A percentile compares a stretch with the other conserved stretches of the same genome.
Evolutionary conservation across 1,140 invertebrate genomes (phyloP).

Genomic region (Heliconius eleuchia): DNA sequence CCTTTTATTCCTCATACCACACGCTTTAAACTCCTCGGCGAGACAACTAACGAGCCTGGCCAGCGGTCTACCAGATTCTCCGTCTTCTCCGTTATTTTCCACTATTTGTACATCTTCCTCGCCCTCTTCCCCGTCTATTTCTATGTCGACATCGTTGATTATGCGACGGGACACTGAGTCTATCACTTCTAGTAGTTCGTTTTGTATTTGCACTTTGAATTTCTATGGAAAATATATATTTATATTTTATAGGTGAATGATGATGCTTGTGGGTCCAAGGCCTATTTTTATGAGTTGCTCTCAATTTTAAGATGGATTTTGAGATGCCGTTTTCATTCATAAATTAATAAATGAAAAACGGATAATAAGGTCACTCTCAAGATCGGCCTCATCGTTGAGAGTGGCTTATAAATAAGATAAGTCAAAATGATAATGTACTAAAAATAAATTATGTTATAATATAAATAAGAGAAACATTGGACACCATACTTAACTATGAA

Average conservation of each 20-base stretch:
- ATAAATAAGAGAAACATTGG: too few species aligned
- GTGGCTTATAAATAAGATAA: too few species aligned
- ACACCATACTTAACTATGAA: too few species aligned
- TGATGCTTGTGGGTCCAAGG: too few species aligned
- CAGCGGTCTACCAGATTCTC: slow-evolving; percentile 54
- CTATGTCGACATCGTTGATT: slow-evolving; percentile 77
- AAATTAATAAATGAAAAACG: too few species aligned
- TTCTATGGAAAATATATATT: slow-evolving; percentile 77
- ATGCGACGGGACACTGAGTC: slow-evolving; percentile 89
- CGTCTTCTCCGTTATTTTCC: slow-evolving; percentile 40
- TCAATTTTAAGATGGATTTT: too few species aligned
- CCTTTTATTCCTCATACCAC: slow-evolving; percentile 62
- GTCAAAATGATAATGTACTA: too few species aligned
- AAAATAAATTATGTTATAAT: too few species aligned
- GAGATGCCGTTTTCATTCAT: too few species aligned
- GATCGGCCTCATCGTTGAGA: too few species aligned
- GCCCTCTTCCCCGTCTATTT: slow-evolving; percentile 48
- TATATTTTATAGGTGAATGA: background rate
- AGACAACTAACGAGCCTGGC: slow-evolving; percentile 59
- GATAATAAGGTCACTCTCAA: too few species aligned
- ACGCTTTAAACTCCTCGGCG: slow-evolving; percentile 60
- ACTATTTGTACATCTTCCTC: slow-evolving; percentile 49
- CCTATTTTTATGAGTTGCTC: too few species aligned
- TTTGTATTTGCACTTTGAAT: slow-evolving; percentile 91
- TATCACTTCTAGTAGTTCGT: slow-evolving; percentile 89